Base-by-base conservation (phyloP, 2,888 invertebrate species). In the Thereva nobilitata region DNA sequence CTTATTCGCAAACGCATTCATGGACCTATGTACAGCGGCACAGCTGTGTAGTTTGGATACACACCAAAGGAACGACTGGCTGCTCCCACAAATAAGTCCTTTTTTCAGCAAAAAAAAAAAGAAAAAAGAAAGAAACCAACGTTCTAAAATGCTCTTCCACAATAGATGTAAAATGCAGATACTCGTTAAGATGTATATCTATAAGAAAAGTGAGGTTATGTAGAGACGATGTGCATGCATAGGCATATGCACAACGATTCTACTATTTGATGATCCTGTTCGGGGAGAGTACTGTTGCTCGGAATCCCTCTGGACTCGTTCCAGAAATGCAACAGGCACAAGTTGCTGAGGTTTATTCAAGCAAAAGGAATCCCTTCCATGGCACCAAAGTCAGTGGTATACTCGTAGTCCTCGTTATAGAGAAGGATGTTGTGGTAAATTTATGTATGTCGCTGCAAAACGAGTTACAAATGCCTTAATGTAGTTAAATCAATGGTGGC, bases 381-480 rank as follows among this genome's bases (percentile, higher is more conserved):
- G 23, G 23, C 23, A 23, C 23, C 23, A 35, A 10, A 59, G 40
- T 45, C 66, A 66, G 66, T 66, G 50, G 52, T 66, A 66, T 66
- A 23, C 23, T 23, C 23, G 23, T 23, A 66, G 57, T 44, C 57
- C 44, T 59, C 57, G 50, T 41, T 57, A 59, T 66, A 66, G 12
- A 38, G 23, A 23, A 23, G 37, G 52, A 66, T 10, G 42, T 57
- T 57, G 52, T 66, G 59, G 66, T 59, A 37, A 66, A 66, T 66
- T 66, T 57, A 66, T 66, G 57, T 66, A 66, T 66, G 66, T 59
- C 52, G 44, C 73, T 75, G 70, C 71, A 72, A 73, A 72, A 73
- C 73, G 72, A 74, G 71, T 72, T 75, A 76, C 78, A 78, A 78
- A 78, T 78, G 77, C 78, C 78, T 74, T 77, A 78, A 78, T 78